Base-by-base conservation (phyloP, 1,140 invertebrate species). In the Tetramorium parvispinum region DNA sequence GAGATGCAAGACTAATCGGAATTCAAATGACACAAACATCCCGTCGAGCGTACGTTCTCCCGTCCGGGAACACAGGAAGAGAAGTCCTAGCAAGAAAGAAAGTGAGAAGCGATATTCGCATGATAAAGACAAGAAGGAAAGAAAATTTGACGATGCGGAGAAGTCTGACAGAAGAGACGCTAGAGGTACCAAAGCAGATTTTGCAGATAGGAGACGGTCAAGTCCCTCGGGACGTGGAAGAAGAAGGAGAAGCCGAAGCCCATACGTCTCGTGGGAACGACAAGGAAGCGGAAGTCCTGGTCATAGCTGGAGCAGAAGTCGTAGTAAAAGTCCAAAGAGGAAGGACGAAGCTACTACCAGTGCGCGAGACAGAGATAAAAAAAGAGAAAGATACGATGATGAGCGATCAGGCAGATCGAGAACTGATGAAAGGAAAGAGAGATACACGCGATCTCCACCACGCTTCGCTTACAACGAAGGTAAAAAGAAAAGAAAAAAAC, bases 281-380 rank as follows among this genome's bases (percentile, higher is more conserved):
- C 87, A 92, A 49, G 87, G 92, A 37, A 94, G 91, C 76, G 81
- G 89, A 16, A 94, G 93, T 68, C 75, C 76, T 0, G 93, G 93
- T 66, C 91, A 91, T 37, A 94, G 93, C 21, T 91, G 92, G 87
- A 94, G 93, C 27, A 89, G 93, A 83, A 95, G 94, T 88, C 91
- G 92, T 4, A 95, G 94, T 43, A 92, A 86, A 66, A 95, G 94
- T 91, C 95, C 94, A 3, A 92, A 90, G 57, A 93, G 91, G 83
- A 93, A 93, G 40, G 88, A 92, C 0, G 94, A 94, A 7, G 16
- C 18, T 24, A 13, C 55, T n/a, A 55, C 32, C 4, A 59, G 46
- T 57, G 70, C 11, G 24, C 68, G 86, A 16, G 81, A 87, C 2
- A 85, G 77, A n/a, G 88, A 90, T 0, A 91, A 85, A 43, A 87